Percentiles rank a stretch among this genome's conserved stretches.
Evolutionary conservation across 1,140 invertebrate species (phyloP).

Genomic region (Ephestia elutella): DNA sequence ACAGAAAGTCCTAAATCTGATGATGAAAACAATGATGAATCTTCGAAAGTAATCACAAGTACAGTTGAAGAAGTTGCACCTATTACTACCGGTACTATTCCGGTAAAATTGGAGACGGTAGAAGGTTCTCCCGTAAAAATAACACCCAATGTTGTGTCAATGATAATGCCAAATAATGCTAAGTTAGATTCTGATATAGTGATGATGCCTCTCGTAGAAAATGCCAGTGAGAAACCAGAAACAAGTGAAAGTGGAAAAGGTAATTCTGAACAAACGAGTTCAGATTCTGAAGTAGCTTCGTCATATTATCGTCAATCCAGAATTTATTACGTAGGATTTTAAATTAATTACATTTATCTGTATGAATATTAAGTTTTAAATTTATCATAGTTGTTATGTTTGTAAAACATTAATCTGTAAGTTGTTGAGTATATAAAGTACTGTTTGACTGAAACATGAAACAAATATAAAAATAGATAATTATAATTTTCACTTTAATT

Average conservation of each 20-base stretch:
- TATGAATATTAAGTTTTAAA: background rate
- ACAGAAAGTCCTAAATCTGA: background rate
- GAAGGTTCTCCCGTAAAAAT: slow-evolving; percentile 30
- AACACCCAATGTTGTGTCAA: slow-evolving; percentile 23
- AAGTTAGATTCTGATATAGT: slow-evolving; percentile 16
- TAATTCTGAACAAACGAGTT: slow-evolving; percentile 24
- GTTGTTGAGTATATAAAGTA: background rate
- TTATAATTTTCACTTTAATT: background rate
- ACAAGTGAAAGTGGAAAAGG: slow-evolving; percentile 10
- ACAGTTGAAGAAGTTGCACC: slow-evolving; percentile 10
- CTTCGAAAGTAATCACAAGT: background rate
- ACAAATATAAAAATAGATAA: background rate
- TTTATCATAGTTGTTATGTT: background rate
- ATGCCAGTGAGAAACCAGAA: slow-evolving; percentile 4
- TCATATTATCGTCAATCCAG: slow-evolving; percentile 54
- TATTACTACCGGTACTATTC: slow-evolving; percentile 17
- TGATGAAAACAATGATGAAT: slow-evolving; percentile 4
- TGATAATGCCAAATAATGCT: slow-evolving; percentile 16
- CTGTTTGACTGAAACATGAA: slow-evolving; percentile 1
- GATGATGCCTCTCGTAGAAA: background rate
- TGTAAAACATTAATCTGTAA: background rate
- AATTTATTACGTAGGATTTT: slow-evolving; percentile 54
- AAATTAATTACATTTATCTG: slow-evolving; percentile 9
- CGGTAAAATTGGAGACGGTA: slow-evolving; percentile 25
- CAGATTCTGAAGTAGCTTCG: slow-evolving; percentile 55